These are phyloP conservation scores for Capricornis sumatraensis DNA, from an alignment of 2,113 vertebrate genomes.

Conservation along the genomic window DNA sequence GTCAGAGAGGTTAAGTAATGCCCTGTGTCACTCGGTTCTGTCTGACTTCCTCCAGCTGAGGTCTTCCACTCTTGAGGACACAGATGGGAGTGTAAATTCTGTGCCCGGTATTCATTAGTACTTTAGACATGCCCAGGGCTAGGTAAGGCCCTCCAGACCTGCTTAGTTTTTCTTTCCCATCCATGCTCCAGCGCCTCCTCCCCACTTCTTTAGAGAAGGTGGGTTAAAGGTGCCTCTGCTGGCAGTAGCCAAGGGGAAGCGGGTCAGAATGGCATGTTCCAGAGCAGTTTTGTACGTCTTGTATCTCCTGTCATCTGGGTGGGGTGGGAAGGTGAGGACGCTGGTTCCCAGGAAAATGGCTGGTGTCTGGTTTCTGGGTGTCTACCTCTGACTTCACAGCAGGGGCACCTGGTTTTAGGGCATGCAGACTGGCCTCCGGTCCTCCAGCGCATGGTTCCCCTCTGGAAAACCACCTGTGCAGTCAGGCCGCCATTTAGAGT, in stretches of 20 bases:
- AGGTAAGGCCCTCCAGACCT: background rate
- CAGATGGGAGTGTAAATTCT: background rate
- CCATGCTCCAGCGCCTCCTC: background rate
- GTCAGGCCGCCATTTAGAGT: background rate
- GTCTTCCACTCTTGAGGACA: background rate
- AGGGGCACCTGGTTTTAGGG: rapidly evolving
- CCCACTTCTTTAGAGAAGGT: background rate
- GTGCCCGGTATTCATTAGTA: background rate
- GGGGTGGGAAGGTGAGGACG: background rate
- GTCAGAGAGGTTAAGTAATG: background rate
- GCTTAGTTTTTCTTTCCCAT: background rate
- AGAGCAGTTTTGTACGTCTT: background rate
- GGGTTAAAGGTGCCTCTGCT: background rate
- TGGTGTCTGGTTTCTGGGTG: background rate
- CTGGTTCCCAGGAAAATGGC: background rate
- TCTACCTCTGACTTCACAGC: background rate
- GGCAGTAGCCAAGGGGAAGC: background rate
- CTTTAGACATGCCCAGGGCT: background rate
- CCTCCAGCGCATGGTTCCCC: background rate
- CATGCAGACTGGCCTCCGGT: background rate
- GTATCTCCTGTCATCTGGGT: background rate
- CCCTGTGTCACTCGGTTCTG: background rate
- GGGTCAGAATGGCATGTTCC: background rate
- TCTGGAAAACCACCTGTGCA: background rate
- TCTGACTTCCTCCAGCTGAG: background rate